Base-by-base conservation (phyloP, 2,797 vertebrate species). In the Epinephelus coioides region DNA sequence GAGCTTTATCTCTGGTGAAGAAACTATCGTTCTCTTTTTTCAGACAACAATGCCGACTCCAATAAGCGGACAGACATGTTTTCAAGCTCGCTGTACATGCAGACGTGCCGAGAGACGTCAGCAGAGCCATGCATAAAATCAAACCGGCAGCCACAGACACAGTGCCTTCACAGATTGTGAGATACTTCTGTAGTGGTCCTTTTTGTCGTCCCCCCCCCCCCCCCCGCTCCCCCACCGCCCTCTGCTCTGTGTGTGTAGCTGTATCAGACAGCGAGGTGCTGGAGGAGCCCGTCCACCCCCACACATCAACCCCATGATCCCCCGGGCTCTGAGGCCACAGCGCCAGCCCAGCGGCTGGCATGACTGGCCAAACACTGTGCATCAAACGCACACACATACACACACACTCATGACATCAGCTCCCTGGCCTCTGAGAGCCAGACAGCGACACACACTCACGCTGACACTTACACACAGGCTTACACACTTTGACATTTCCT, bases 401-500 rank as follows among this genome's bases (percentile, higher is more conserved):
- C 64, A 89, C 80, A 88, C 89, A 81, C 86, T 65, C 88, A 94
- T 94, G 94, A 94, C 93, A 92, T 93, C 89, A 91, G 88, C 86
- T 90, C 87, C 80, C 89, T 82, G 86, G 91, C 88, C 90, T 90
- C 86, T 14, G 60, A 83, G 82, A 88, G 75, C 79, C 88, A 88
- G 86, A 89, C 85, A 86, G 71, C 68, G 25, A 88, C 82, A 74
- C 88, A 82, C 88, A 86, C 82, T 77, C 86, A 70, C 5, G 56
- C 70, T 88, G 83, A 90, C 85, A 88, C 86, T 87, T 71, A 68
- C 86, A 86, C 82, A 88, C 86, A 81, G 88, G 71, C 88, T 84
- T 67, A 86, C 88, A 90, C 87, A 92, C 91, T 93, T 91, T 95
- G 94, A 94, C 93, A 95, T 96, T 95, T 95, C 87, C 87, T 86